Percentiles rank a stretch among this genome's conserved stretches.
Evolutionary conservation across 53 echinoderm and acorn worm species (phyloP).

Genomic region (Henricia sp.): DNA sequence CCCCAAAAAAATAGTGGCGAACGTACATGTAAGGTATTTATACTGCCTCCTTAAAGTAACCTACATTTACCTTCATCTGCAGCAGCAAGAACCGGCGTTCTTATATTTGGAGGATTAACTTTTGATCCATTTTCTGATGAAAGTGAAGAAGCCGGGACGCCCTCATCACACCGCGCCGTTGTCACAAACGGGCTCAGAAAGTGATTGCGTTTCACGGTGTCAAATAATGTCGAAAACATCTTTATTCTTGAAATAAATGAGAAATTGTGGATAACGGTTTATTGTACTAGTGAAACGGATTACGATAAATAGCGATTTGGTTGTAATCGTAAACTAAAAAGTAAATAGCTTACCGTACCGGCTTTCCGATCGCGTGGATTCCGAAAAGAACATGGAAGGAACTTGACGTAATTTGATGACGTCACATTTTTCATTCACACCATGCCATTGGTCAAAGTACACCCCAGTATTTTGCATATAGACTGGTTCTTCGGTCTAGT

Average conservation of each 20-base stretch:
- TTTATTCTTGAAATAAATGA: slow-evolving; percentile 66
- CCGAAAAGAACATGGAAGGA: slow-evolving; percentile 40
- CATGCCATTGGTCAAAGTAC: slow-evolving; percentile 5
- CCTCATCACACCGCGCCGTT: slow-evolving; percentile 82
- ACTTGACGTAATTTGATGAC: slow-evolving; percentile 43
- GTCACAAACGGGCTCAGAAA: slow-evolving; percentile 80
- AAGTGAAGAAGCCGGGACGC: not conserved
- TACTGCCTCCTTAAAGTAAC: too few relatives aligned
- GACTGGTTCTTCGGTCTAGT: too few relatives aligned
- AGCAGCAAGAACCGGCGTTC: slow-evolving; percentile 59
- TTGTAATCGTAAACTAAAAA: too few relatives aligned
- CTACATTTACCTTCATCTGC: slow-evolving; percentile 51
- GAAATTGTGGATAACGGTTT: not conserved
- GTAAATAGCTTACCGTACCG: too few relatives aligned
- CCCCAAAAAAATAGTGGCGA: not conserved
- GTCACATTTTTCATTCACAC: not conserved
- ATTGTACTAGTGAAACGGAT: too few relatives aligned
- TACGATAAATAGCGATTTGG: too few relatives aligned
- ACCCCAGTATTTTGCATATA: too few relatives aligned
- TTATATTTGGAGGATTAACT: slow-evolving; percentile 51
- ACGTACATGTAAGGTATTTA: not conserved
- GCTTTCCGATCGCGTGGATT: slow-evolving; percentile 43
- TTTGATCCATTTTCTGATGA: slow-evolving; percentile 38
- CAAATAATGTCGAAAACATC: slow-evolving; percentile 91
- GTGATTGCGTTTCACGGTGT: slow-evolving; percentile 79